These are phyloP conservation scores for Megalops cyprinoides DNA, from an alignment of 2,797 vertebrate species.

Conservation along the genomic window DNA sequence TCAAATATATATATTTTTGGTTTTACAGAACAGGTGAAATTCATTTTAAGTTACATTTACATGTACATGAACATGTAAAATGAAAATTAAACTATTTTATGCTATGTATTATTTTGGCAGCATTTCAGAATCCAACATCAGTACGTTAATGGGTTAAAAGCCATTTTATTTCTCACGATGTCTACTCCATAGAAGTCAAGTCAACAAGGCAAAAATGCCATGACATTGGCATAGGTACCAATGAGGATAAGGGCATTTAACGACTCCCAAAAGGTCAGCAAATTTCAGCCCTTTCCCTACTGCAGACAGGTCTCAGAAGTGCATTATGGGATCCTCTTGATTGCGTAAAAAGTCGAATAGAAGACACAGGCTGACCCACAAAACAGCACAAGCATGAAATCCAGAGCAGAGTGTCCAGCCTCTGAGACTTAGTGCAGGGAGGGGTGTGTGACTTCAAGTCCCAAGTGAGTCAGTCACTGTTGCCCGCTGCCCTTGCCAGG, in stretches of 20 bases:
- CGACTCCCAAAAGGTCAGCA: neutral
- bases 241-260: neutral
- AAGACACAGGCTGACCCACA: conserved; percentile 62
- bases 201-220: neutral
- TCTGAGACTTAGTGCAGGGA: conserved; percentile 51
- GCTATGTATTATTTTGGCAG: too few relatives aligned
- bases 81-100: too few relatives aligned
- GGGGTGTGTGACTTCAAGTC: conserved; percentile 55
- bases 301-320: conserved; percentile 28
- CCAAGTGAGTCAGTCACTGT: conserved; percentile 47
- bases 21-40: neutral
- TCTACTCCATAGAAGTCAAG: too few relatives aligned
- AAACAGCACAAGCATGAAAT: conserved; percentile 67
- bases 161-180: too few relatives aligned
- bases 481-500: conserved; percentile 19
- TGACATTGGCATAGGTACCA: neutral
- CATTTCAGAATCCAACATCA: too few relatives aligned
- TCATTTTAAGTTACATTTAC: neutral
- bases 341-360: conserved; percentile 60
- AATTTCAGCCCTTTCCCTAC: neutral
- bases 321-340: conserved; percentile 55
- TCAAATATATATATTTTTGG: neutral
- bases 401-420: conserved; percentile 61
- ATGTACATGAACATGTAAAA: neutral
- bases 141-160: too few relatives aligned